Evolutionary conservation across 2,888 invertebrate genomes (phyloP).

Genomic region (Oxyscelio sp.): DNA sequence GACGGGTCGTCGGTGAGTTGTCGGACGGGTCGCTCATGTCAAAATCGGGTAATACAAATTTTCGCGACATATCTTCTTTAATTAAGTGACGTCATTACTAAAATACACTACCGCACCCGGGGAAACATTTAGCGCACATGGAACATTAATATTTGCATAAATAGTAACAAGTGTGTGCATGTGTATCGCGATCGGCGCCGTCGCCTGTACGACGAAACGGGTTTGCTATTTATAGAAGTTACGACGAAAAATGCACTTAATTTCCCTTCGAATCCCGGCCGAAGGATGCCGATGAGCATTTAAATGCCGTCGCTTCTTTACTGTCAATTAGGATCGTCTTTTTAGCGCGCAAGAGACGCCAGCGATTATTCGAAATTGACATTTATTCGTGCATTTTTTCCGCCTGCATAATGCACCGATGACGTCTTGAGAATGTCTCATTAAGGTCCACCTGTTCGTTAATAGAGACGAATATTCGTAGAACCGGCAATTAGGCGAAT

Average conservation of each 20-base stretch:
- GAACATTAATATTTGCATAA: slow-evolving; percentile 44
- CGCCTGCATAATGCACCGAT: background rate
- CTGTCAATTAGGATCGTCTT: slow-evolving; percentile 45
- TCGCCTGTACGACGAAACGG: slow-evolving; percentile 34
- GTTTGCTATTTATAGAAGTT: slow-evolving; percentile 65
- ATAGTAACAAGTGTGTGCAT: slow-evolving; percentile 42
- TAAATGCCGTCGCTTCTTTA: slow-evolving; percentile 51
- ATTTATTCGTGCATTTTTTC: slow-evolving; percentile 51
- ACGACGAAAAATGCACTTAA: slow-evolving; percentile 58
- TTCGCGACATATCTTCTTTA: background rate
- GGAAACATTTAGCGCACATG: background rate
- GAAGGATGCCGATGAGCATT: slow-evolving; percentile 45
- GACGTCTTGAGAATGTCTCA: slow-evolving; percentile 54
- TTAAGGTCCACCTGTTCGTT: slow-evolving; percentile 49
- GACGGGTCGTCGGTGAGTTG: no score
- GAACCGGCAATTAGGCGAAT: slow-evolving; percentile 32
- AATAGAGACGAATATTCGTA: slow-evolving; percentile 33
- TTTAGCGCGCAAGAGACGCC: slow-evolving; percentile 25
- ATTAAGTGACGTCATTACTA: background rate
- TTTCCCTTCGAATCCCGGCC: slow-evolving; percentile 45
- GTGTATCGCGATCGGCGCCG: slow-evolving; percentile 32
- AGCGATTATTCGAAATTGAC: slow-evolving; percentile 31
- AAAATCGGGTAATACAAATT: background rate
- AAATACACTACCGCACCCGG: slow-evolving; percentile 2
- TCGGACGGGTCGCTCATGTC: no score